These are phyloP conservation scores for Stenotaenia linearis DNA, from an alignment of 2,888 invertebrate genomes.

Conservation along the genomic window DNA sequence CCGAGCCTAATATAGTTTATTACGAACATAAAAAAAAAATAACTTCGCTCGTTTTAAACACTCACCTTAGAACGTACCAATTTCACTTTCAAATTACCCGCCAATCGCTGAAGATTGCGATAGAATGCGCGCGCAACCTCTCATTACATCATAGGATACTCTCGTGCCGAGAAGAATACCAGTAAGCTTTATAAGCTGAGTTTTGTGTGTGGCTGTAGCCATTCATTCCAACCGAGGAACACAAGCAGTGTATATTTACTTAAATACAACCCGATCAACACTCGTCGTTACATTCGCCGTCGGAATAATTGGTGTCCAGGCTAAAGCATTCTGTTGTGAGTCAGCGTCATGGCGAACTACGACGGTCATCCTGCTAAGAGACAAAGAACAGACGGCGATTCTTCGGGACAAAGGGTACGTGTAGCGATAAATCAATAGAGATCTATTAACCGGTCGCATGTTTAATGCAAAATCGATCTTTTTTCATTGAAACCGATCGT, in stretches of 20 bases:
- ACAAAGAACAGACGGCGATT: constrained; percentile 37
- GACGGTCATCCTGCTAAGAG: constrained; percentile 35
- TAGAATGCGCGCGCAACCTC: neutral
- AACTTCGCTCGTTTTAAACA: neutral
- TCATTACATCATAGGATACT: neutral
- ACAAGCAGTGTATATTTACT: neutral
- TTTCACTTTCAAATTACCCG: neutral
- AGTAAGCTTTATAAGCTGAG: neutral
- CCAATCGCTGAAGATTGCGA: neutral
- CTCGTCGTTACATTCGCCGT: neutral
- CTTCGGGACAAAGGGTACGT: constrained; percentile 33
- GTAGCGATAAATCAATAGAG: neutral
- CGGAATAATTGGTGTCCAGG: constrained; percentile 12
- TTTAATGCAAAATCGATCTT: neutral
- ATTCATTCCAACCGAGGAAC: neutral
- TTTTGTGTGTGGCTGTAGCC: neutral
- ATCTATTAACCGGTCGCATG: neutral
- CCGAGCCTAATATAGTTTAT: neutral
- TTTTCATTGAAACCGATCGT: neutral
- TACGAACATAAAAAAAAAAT: neutral
- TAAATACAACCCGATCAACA: neutral
- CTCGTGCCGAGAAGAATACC: neutral
- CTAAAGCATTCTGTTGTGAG: constrained; percentile 18
- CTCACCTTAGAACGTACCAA: neutral
- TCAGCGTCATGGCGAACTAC: constrained; percentile 36